These are phyloP conservation scores for Drosophila acutilabella DNA, from an alignment of 2,888 invertebrate species.

Conservation along the genomic window DNA sequence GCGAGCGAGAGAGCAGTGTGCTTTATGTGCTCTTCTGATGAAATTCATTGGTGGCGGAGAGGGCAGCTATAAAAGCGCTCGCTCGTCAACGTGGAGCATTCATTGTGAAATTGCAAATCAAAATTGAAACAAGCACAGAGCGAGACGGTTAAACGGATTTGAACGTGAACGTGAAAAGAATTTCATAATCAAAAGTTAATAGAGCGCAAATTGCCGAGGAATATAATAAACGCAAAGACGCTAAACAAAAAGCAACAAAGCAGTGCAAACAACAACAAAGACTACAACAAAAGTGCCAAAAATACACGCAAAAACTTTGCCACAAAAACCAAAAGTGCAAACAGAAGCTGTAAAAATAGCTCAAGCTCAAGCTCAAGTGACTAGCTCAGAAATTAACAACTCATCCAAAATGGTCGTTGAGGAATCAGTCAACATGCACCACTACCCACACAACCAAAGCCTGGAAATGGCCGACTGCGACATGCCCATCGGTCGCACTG, in stretches of 20 bases:
- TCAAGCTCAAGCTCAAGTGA: slow-evolving; percentile 49
- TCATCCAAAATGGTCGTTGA: slow-evolving; percentile 81
- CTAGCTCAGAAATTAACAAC: slow-evolving; percentile 37
- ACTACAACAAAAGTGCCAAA: slow-evolving; percentile 40
- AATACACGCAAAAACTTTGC: slow-evolving; percentile 29
- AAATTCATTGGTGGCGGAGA: slow-evolving; percentile 78
- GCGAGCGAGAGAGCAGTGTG: slow-evolving; percentile 17
- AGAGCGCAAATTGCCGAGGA: slow-evolving; percentile 51
- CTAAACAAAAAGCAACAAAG: slow-evolving; percentile 31
- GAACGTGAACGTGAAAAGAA: slow-evolving; percentile 74
- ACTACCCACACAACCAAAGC: slow-evolving; percentile 49
- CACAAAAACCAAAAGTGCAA: slow-evolving; percentile 57
- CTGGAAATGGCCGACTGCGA: slow-evolving; percentile 71
- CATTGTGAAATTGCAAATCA: slow-evolving; percentile 85
- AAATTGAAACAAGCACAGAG: slow-evolving; percentile 83
- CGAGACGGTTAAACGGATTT: slow-evolving; percentile 58
- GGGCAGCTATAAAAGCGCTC: slow-evolving; percentile 79
- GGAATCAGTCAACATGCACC: slow-evolving; percentile 71
- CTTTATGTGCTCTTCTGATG: slow-evolving; percentile 69
- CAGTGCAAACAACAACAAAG: slow-evolving; percentile 39
- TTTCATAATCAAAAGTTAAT: slow-evolving; percentile 82
- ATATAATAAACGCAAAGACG: slow-evolving; percentile 21
- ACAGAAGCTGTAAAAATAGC: slow-evolving; percentile 59
- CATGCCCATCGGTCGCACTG: slow-evolving; percentile 82
- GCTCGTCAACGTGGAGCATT: slow-evolving; percentile 65